Conservation (phyloP, 2,888 invertebrate species). For the Itoplectis maculator region DNA sequence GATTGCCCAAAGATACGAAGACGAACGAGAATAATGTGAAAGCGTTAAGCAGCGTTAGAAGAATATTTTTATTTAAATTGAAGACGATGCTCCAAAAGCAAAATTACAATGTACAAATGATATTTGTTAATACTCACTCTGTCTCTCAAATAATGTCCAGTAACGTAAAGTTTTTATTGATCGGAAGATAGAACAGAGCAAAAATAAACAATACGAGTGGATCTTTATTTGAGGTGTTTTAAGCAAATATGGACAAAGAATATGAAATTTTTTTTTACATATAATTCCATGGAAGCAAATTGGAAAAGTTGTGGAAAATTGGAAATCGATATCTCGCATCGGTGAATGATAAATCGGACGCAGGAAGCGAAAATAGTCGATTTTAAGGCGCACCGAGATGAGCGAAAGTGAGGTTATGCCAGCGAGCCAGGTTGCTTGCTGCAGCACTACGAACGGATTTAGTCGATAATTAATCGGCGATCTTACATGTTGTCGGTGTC, state of each 20-base stretch:
- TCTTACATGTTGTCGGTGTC: conserved; percentile 81
- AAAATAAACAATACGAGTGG: too few species aligned
- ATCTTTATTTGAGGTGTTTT: too few species aligned
- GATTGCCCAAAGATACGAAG: conserved; percentile 60
- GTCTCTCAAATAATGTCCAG: too few species aligned
- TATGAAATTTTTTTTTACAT: too few species aligned
- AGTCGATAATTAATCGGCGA: conserved; percentile 20
- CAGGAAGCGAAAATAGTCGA: neutral
- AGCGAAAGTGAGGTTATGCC: conserved; percentile 16
- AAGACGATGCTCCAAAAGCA: too few species aligned
- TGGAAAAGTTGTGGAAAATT: neutral
- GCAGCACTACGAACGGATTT: conserved; percentile 15
- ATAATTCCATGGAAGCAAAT: neutral
- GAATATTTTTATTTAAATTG: neutral
- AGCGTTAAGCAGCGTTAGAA: neutral
- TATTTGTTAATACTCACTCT: too few species aligned
- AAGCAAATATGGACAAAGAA: too few species aligned
- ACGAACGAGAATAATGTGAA: neutral
- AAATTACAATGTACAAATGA: too few species aligned
- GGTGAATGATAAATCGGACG: neutral
- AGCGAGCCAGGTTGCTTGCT: neutral
- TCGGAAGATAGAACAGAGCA: too few species aligned
- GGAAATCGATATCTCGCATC: neutral
- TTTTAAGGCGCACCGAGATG: neutral
- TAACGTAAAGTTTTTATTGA: too few species aligned